Conservation (phyloP, 2,888 invertebrate species). For the Drosophila longiperda region DNA sequence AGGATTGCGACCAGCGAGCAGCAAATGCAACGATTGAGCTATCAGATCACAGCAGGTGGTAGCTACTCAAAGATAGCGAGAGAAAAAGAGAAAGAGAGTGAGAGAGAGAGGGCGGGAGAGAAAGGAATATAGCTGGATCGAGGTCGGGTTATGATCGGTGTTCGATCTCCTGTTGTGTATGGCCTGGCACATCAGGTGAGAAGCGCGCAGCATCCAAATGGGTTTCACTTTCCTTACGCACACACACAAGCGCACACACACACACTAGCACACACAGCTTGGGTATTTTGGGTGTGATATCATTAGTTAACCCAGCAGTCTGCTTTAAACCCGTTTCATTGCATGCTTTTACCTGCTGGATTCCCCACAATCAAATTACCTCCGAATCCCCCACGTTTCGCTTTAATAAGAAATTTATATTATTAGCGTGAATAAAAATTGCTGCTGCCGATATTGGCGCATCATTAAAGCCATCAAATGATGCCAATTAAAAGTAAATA, state of each 20-base stretch:
- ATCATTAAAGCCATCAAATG: constrained; percentile 80
- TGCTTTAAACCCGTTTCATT: constrained; percentile 64
- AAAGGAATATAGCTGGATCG: background rate
- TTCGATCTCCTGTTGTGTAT: constrained; percentile 70
- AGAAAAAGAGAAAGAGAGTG: constrained; percentile 5
- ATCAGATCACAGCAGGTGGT: constrained; percentile 82
- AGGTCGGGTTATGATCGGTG: constrained; percentile 1
- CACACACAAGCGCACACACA: constrained; percentile 21
- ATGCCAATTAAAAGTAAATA: constrained; percentile 81
- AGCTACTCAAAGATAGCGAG: constrained; percentile 17
- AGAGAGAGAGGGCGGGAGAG: background rate
- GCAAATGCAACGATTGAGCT: constrained; percentile 79
- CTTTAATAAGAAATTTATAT: constrained; percentile 68
- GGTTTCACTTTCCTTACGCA: constrained; percentile 69
- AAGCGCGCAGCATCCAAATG: constrained; percentile 62
- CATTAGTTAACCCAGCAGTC: constrained; percentile 69
- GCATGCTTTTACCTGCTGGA: constrained; percentile 53
- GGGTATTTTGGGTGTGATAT: constrained; percentile 74
- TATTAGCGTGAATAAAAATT: constrained; percentile 75
- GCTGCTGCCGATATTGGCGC: constrained; percentile 74
- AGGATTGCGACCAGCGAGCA: constrained; percentile 79
- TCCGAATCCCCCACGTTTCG: constrained; percentile 1
- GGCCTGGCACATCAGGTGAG: constrained; percentile 83
- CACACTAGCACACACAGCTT: constrained; percentile 9
- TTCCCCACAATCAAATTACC: background rate